Base-by-base conservation (phyloP, 2,888 invertebrate species). In the Graphium colonna region DNA sequence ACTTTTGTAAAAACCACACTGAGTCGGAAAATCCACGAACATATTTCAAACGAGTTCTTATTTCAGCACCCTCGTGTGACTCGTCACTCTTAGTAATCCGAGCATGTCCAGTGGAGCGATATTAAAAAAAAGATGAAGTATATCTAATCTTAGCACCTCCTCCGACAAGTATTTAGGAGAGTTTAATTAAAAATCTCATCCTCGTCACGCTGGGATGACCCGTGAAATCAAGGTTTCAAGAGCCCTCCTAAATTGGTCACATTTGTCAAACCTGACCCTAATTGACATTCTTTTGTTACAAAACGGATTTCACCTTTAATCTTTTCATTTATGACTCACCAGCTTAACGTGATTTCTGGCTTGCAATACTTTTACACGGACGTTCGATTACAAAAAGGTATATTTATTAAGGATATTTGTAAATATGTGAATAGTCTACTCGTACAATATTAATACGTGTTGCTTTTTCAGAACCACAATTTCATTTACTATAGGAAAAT, bases 171-270 rank as follows among this genome's bases (percentile, higher is more conserved):
- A 47, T 52, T 40, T 16, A 26, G 36, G 7, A 21, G 21, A 21
- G 36, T 52, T 52, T 52, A 52, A 52, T 52, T 47, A 52, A 52
- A 51, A 52, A 47, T 36, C 21, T 47, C 47, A 26, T 52, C 52
- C 12, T 21, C 21, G 17, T 39, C 45, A 17, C 2, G 40, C 26
- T 0, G 39, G 15, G 43, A 47, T 47, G 52, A 43, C 16, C 47
- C 47, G 42, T 17, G 43, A 42, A 33, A 12, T 21, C 16, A 12
- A 15, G 17, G 18, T 51, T 45, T 40, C 40, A 51, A 28, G 51
- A n/a, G 36, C 36, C n/a, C 18, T 17, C 28, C 8, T 43, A 48
- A 43, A 48, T 48, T 42, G 48, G 48, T 53, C 43, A 53, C 48
- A 53, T 53, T 48, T 48, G 52, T 53, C 52, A 48, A 44, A 38